Evolutionary conservation across 2,888 invertebrate species (phyloP).

Genomic region (Sinotaia quadrata): DNA sequence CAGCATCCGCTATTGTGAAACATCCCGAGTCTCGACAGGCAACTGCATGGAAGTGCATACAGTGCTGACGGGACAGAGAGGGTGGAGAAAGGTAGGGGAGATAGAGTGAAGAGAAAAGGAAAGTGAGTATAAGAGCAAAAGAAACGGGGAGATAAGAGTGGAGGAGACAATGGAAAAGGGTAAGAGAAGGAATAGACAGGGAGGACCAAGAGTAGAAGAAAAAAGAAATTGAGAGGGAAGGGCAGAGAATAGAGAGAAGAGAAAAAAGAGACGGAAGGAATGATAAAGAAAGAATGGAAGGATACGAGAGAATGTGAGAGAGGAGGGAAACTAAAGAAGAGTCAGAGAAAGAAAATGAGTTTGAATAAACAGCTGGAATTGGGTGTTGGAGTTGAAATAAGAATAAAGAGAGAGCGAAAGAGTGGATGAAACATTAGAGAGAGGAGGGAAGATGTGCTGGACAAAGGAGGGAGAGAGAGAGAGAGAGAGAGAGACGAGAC

Average conservation of each 20-base stretch:
- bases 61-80: too few species aligned
- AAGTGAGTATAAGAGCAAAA: not conserved
- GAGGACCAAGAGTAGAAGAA: not conserved
- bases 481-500: too few species aligned
- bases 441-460: not conserved
- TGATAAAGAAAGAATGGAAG: not conserved
- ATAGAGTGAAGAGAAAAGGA: not conserved
- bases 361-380: too few species aligned
- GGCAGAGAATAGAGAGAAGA: not conserved
- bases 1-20: too few species aligned
- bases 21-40: too few species aligned
- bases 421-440: not conserved
- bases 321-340: not conserved
- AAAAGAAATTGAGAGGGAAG: not conserved
- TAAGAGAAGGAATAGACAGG: not conserved
- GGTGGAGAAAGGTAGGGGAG: not conserved
- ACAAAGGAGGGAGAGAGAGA: constrained; percentile 2
- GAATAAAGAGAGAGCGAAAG: not conserved
- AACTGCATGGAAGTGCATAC: too few species aligned
- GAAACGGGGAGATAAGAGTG: not conserved
- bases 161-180: too few species aligned
- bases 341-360: not conserved
- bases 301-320: not conserved
- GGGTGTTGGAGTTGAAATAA: too few species aligned
- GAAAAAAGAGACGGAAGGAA: not conserved